Percentiles rank a stretch among this genome's conserved stretches.
Conservation (phyloP, 1,140 invertebrate genomes). For the Drosophila ficusphila region DNA sequence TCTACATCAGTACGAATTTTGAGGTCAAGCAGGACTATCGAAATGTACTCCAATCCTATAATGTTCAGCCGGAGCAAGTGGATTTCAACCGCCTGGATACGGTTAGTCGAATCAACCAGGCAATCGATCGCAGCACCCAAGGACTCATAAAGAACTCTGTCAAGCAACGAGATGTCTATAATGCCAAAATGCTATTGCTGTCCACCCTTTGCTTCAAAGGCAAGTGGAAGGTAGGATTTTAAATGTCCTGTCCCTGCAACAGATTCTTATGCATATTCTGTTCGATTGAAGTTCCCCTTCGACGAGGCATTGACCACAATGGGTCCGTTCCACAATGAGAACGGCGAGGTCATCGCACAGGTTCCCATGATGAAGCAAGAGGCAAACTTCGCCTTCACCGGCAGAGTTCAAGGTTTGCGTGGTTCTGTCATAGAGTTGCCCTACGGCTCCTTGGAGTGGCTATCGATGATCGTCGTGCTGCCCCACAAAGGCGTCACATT, state of each 20-base stretch:
- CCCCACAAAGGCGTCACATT: conserved; percentile 82
- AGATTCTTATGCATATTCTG: neutral
- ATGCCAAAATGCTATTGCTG: conserved; percentile 88
- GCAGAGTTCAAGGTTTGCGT: conserved; percentile 85
- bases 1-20: conserved; percentile 51
- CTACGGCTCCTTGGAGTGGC: conserved; percentile 85
- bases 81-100: conserved; percentile 86
- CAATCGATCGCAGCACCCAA: conserved; percentile 87
- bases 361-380: conserved; percentile 88
- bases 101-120: conserved; percentile 87
- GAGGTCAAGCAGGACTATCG: conserved; percentile 76
- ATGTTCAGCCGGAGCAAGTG: conserved; percentile 85
- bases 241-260: too few species aligned
- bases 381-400: conserved; percentile 85
- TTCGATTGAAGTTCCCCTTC: conserved; percentile 85
- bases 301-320: conserved; percentile 86
- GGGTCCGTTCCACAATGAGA: conserved; percentile 85
- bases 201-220: conserved; percentile 94
- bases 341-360: conserved; percentile 84
- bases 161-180: conserved; percentile 84
- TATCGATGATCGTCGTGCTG: conserved; percentile 67
- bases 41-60: conserved; percentile 84
- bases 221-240: conserved; percentile 86
- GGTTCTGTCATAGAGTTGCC: conserved; percentile 89
- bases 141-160: conserved; percentile 88